Base-by-base conservation (phyloP, 2,113 vertebrate species). In the Sterna hirundo region DNA sequence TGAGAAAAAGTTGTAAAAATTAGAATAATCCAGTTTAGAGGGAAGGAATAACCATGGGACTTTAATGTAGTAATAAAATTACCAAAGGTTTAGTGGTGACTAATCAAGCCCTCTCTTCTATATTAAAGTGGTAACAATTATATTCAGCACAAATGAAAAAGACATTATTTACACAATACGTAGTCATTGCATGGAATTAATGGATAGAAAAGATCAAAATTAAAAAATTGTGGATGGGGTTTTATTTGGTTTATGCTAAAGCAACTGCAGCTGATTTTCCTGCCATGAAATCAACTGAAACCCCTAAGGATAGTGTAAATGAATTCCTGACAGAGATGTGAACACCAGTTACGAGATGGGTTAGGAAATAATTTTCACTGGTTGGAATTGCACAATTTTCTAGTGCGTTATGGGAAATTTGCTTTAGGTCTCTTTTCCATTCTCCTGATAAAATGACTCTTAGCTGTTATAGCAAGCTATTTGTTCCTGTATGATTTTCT, bases 161-260 rank as follows among this genome's bases (percentile, higher is more conserved):
- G 54, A 90, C 38, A 78, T 83, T 88, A 25, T 78, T 96, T 61
- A 49, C 52, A 69, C 34, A 47, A 38, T 20, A 74, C 10, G 20
- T 52, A 75, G 30, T 54, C 22, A 68, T 42, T 82, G 7, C 69
- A 51, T 70, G 7, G 71, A 97, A 95, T 95, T 83, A 69, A 83
- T 69, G 91, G 27, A 47, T 88, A 89, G 30, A 79, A 93, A 70
- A 92, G n/a, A 54, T 88, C 20, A 94, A 89, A 95, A 95, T 87
- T 79, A 82, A 95, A 97, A 95, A 91, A 42, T 82, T 83, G 14
- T 71, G 44, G 46, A 46, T 88, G 54, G 9, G 3, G 2, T 57
- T 52, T 83, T 57, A 16, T 70, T 94, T 66, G 3, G 7, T 57
- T 83, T 13, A 15, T 51, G 12, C 5, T 58, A 10, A 60, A 75